phyloP scores from a whole-genome alignment of 2,797 vertebrate species.

The Hyperoplus lanceolatus region DNA sequence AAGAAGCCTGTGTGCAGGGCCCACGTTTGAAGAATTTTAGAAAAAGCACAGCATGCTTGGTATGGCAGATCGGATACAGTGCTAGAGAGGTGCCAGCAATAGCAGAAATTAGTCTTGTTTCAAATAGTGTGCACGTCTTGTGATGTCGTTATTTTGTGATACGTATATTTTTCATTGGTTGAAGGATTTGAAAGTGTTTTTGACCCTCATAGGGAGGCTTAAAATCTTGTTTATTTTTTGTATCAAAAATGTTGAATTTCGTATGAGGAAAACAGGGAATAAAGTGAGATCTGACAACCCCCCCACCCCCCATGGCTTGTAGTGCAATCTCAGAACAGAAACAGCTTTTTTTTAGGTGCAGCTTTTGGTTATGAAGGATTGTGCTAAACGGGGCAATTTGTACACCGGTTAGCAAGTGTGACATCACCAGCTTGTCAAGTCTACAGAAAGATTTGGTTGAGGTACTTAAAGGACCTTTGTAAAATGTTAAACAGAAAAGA shows the following conservation, averaged over 20 bases:
- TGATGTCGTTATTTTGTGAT: background rate
- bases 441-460: slow-evolving; percentile 56
- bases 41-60: background rate
- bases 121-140: background rate
- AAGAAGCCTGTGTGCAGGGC: slow-evolving; percentile 11
- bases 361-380: slow-evolving; percentile 42
- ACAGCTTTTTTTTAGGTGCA: slow-evolving; percentile 46
- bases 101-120: background rate
- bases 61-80: background rate
- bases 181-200: background rate
- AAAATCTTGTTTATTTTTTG: slow-evolving; percentile 12
- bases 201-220: background rate
- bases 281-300: slow-evolving; percentile 24
- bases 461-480: slow-evolving; percentile 71
- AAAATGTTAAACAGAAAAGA: slow-evolving; percentile 50
- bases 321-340: slow-evolving; percentile 23
- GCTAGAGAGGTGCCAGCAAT: background rate
- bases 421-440: slow-evolving; percentile 68
- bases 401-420: slow-evolving; percentile 64
- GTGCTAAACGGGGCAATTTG: slow-evolving; percentile 31
- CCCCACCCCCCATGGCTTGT: background rate
- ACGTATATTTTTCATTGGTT: background rate
- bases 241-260: slow-evolving; percentile 1
- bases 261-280: background rate
- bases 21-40: slow-evolving; percentile 15